Percentiles rank a stretch among this genome's conserved stretches.
Conservation (phyloP, 2,113 vertebrate species). For the Caloenas nicobarica region DNA sequence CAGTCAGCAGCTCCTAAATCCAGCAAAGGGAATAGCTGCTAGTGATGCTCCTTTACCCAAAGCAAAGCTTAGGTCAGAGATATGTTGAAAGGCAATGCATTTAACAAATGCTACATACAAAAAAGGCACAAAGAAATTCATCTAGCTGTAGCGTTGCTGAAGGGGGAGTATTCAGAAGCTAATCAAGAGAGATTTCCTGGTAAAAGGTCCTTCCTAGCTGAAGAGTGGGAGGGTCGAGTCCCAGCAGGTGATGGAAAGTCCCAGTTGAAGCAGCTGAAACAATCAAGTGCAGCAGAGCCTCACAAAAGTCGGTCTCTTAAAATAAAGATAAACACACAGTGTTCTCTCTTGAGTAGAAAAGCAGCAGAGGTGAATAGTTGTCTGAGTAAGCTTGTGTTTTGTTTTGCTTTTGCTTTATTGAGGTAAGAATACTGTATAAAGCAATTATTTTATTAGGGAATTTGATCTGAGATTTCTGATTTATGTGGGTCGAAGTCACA, state of each 20-base stretch:
- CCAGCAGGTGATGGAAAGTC: neutral
- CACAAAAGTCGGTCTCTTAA: neutral
- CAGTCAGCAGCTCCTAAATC: neutral
- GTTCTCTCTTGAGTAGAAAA: neutral
- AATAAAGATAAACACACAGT: neutral
- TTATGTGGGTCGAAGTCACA: neutral
- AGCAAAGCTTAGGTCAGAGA: neutral
- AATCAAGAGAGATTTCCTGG: neutral
- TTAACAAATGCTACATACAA: neutral
- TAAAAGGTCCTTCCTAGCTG: neutral
- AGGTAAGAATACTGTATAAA: neutral
- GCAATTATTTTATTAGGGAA: neutral
- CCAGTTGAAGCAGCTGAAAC: neutral
- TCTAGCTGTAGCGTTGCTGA: neutral
- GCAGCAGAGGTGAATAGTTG: neutral
- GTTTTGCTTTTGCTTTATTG: neutral
- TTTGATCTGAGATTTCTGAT: neutral
- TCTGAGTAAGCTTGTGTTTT: neutral
- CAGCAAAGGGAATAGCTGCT: neutral
- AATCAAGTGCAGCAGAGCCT: neutral
- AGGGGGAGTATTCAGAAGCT: neutral
- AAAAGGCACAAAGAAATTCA: neutral
- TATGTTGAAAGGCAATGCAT: neutral
- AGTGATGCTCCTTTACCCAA: neutral
- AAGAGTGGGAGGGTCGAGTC: neutral